These are phyloP conservation scores for Gadus macrocephalus DNA, from an alignment of 2,113 vertebrate genomes.

Conservation along the genomic window DNA sequence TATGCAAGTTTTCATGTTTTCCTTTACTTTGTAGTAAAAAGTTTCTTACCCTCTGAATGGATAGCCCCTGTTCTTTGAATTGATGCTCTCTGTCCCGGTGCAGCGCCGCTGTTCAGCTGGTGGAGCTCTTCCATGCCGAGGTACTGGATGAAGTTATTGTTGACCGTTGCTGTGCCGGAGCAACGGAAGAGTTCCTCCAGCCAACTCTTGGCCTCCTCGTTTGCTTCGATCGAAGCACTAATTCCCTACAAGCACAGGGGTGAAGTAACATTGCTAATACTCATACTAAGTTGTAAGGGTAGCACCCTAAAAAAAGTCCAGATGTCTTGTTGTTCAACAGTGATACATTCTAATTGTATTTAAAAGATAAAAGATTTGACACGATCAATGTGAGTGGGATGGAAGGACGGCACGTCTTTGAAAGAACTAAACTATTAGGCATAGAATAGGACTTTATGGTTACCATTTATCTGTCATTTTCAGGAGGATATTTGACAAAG, in stretches of 20 bases:
- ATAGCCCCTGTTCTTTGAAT: no score
- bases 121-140: constrained; percentile 64
- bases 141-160: constrained; percentile 75
- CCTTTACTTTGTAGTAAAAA: no score
- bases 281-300: no score
- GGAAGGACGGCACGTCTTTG: no score
- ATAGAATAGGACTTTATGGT: neutral
- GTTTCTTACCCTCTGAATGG: no score
- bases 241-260: no score
- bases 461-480: constrained; percentile 58
- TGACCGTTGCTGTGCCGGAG: constrained; percentile 24
- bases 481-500: constrained; percentile 70
- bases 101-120: constrained; percentile 40
- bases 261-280: neutral
- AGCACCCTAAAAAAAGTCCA: no score
- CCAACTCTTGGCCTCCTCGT: constrained; percentile 71
- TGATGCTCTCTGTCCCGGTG: neutral
- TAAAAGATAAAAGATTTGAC: no score
- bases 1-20: no score
- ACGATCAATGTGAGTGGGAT: no score
- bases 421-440: no score
- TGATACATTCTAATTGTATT: no score
- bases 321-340: neutral
- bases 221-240: constrained; percentile 12
- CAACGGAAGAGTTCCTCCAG: neutral